These are phyloP conservation scores for Ochropacha duplaris DNA, from an alignment of 2,888 invertebrate species.

Conservation along the genomic window DNA sequence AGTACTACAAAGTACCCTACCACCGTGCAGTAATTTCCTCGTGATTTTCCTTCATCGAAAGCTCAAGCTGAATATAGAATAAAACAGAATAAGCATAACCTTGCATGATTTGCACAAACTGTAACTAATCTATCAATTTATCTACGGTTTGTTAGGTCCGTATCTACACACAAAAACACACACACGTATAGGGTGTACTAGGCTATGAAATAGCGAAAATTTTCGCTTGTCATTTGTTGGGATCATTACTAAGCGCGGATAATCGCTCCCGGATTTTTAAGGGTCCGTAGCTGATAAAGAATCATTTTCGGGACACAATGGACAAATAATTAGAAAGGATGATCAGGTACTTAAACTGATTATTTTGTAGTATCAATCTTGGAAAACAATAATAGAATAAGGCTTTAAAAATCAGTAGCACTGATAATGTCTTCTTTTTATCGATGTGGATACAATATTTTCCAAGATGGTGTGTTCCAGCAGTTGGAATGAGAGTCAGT, in stretches of 20 bases:
- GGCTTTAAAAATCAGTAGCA: too few relatives aligned
- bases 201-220: slow-evolving; percentile 58
- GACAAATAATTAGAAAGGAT: not conserved
- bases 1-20: too few relatives aligned
- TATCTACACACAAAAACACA: slow-evolving; percentile 12
- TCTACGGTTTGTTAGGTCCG: slow-evolving; percentile 75
- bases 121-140: slow-evolving; percentile 76
- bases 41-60: too few relatives aligned
- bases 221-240: slow-evolving; percentile 65
- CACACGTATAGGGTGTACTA: slow-evolving; percentile 27
- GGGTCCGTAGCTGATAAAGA: slow-evolving; percentile 6
- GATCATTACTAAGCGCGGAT: slow-evolving; percentile 33
- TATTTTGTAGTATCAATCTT: not conserved
- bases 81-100: slow-evolving; percentile 23
- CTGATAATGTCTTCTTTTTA: too few relatives aligned
- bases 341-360: not conserved
- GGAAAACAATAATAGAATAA: too few relatives aligned
- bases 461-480: too few relatives aligned
- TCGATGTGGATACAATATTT: too few relatives aligned
- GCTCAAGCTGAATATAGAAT: too few relatives aligned
- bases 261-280: slow-evolving; percentile 13
- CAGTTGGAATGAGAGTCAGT: too few relatives aligned
- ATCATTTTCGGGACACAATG: not conserved
- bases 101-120: slow-evolving; percentile 67
- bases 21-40: too few relatives aligned